Evolutionary conservation across 2,888 invertebrate genomes (phyloP), one percentile per base, ranked within the genome.

Genomic region (Phyllotreta striolata): DNA sequence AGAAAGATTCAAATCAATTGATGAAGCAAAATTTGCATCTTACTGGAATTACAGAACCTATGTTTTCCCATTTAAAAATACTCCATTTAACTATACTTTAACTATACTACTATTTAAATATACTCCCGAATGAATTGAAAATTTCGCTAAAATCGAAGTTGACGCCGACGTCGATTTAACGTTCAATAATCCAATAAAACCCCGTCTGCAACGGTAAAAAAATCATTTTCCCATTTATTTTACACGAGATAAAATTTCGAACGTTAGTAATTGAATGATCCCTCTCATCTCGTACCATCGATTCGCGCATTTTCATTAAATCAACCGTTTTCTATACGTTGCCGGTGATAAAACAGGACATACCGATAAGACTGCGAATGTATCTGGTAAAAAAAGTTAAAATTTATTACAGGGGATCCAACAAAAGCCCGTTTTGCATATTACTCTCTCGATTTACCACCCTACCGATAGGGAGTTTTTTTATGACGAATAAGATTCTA

Each of bases 371-470:
- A 54, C 58, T 46, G 37, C 46, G 58, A 56, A 24, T 57, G 58
- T 63, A 63, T 63, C 52, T 60, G 44, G 52, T 52, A 56, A 37
- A 64, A n/a, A 70, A 78, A 78, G 76, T 76, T 76, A 66, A 66
- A 78, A 78, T 78, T 78, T 78, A 78, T 75, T 76, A 73, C 66
- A 71, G 74, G 73, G 74, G 74, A 71, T 75, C 72, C 76, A 77
- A 77, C 78, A 77, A 78, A 78, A 76, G 76, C 74, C 73, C 76
- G 74, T 76, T 77, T 77, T 77, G 76, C 78, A 78, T 78, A 77
- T 78, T 76, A 75, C 76, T 76, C 68, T 61, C 64, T 59, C 69
- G 63, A 68, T 70, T 65, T 61, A 65, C 63, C 64, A 55, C 58
- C 63, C 62, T 55, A 55, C 65, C 68, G 68, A 70, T 70, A 67